phyloP scores from a whole-genome alignment of 2,888 invertebrate species.

The Aproaerema taeniolella region DNA sequence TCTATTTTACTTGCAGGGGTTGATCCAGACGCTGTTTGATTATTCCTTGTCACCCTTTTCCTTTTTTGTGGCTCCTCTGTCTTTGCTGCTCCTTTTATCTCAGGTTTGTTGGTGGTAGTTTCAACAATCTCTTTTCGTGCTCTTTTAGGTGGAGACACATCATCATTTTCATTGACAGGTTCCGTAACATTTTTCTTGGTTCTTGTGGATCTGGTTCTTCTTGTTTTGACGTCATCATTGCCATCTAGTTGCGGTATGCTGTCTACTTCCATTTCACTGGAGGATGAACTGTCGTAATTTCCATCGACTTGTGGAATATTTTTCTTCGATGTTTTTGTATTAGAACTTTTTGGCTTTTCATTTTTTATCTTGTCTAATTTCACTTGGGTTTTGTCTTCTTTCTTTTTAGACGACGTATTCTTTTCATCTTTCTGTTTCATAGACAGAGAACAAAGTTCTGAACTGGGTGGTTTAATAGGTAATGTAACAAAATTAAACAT shows the following conservation, averaged over 20 bases:
- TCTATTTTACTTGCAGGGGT: background rate
- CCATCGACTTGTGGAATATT: constrained; percentile 77
- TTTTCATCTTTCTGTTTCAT: constrained; percentile 49
- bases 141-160: constrained; percentile 54
- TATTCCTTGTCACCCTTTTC: background rate
- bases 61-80: background rate
- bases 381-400: constrained; percentile 20
- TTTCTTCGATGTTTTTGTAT: constrained; percentile 27
- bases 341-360: constrained; percentile 23
- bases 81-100: too few relatives aligned
- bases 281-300: constrained; percentile 46
- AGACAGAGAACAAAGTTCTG: constrained; percentile 80
- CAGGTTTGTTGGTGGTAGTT: too few relatives aligned
- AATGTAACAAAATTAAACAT: constrained; percentile 88
- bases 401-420: constrained; percentile 18
- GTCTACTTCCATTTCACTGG: constrained; percentile 28
- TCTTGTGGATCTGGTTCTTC: constrained; percentile 33
- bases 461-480: constrained; percentile 81
- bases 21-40: too few relatives aligned
- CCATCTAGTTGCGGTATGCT: constrained; percentile 56
- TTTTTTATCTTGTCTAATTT: constrained; percentile 22
- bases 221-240: constrained; percentile 44
- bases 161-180: constrained; percentile 22
- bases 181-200: constrained; percentile 27
- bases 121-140: too few relatives aligned